Conservation (phyloP, 2,888 invertebrate genomes). For the Pteria penguin region DNA sequence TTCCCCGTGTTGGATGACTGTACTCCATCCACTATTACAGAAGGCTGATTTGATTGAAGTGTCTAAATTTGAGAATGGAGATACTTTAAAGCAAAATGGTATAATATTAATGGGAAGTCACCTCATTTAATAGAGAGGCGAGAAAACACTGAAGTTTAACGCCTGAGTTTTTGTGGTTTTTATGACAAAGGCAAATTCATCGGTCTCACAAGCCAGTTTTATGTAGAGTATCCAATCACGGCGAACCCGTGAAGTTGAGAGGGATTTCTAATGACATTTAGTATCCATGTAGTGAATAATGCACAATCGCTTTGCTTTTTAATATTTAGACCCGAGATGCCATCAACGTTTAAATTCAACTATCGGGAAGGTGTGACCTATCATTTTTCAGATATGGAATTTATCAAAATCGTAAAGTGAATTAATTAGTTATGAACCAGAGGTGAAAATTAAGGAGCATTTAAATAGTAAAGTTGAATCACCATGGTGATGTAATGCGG, state of each 20-base stretch:
- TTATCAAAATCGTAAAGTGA: no score
- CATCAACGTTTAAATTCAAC: constrained; percentile 18
- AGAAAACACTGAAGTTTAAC: constrained; percentile 8
- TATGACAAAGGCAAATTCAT: constrained; percentile 5
- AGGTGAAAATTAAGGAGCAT: no score
- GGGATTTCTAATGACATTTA: neutral
- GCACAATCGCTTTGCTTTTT: constrained; percentile 1
- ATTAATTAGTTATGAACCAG: no score
- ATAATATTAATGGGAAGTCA: neutral
- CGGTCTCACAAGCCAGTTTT: neutral
- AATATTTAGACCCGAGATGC: constrained; percentile 28
- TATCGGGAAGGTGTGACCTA: neutral
- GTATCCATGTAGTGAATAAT: constrained; percentile 8
- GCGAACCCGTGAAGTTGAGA: neutral
- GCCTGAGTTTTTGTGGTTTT: constrained; percentile 15
- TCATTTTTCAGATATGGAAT: constrained; percentile 6
- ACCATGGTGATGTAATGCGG: neutral
- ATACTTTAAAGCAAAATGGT: neutral
- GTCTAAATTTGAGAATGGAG: neutral
- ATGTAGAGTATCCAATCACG: neutral
- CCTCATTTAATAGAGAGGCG: neutral
- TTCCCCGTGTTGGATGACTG: neutral
- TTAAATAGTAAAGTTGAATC: no score
- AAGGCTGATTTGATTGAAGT: neutral
- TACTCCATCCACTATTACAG: neutral